Base-by-base conservation (phyloP, 2,797 vertebrate species). In the Sebastes matsubarae region DNA sequence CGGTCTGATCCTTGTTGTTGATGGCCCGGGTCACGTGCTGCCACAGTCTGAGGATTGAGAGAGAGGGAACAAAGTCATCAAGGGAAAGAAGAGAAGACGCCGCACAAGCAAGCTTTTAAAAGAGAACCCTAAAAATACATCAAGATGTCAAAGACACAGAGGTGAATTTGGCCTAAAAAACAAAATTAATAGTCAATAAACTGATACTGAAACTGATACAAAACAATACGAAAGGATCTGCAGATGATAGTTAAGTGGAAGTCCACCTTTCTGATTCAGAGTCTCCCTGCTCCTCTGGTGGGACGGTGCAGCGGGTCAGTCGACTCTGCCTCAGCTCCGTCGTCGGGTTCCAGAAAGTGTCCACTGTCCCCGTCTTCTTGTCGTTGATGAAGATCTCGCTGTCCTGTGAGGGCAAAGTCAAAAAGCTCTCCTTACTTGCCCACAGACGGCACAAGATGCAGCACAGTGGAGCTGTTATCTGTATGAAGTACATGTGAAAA, bases 21-120 rank as follows among this genome's bases (percentile, higher is more conserved):
- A 99, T 99, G 86, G 98, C 98, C 84, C 95, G 96, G 12, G 98
- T 99, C 89, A 99, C 98, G n/a, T 98, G 97, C 84, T 98, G 98
- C 98, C 98, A 99, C 87, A 99, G 95, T 84, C 98, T 99, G 80
- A 57, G 0, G 63, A 63, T 18, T 1, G 36, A 36, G 8, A 69
- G 11, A 69, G 11, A 84, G 75, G 68, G 77, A 1, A 22, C 6
- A 30, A 4, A 22, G 52, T 9, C 67, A 82, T 50, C 4, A 54
- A 34, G 24, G 11, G 27, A 27, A 12, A 29, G 14, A 46, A 32
- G 24, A 57, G 22, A 29, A 22, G 16, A 16, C 6, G 38, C 27
- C 10, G 25, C 13, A 29, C 25, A 59, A 4, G 11, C 13, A 42
- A 27, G 25, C 25, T 11, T 27, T 14, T 18, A 38, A 27, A 71